phyloP scores from a whole-genome alignment of 2,113 vertebrate species.

The Maccullochella peelii region DNA sequence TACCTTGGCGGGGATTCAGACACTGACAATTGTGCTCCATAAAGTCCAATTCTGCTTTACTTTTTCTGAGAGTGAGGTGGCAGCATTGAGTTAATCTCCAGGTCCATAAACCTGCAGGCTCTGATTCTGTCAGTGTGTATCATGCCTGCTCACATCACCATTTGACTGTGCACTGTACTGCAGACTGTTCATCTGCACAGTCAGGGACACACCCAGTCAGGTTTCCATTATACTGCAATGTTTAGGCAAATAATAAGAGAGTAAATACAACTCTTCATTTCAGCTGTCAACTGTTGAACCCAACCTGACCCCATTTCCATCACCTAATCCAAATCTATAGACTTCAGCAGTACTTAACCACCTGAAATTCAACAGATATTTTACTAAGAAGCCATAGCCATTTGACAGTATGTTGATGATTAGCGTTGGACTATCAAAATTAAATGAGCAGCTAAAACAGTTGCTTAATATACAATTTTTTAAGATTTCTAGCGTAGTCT shows the following conservation, averaged over 20 bases:
- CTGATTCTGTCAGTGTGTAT: background rate
- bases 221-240: background rate
- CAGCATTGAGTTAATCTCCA: constrained; percentile 65
- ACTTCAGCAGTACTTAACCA: background rate
- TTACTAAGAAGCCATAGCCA: background rate
- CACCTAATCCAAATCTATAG: background rate
- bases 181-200: background rate
- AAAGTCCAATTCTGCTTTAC: constrained; percentile 22
- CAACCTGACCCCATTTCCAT: background rate
- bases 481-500: background rate
- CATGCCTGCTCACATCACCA: constrained; percentile 1
- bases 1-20: background rate
- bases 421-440: background rate
- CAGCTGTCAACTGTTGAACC: background rate
- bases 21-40: background rate
- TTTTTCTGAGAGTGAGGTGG: constrained; percentile 59
- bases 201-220: background rate
- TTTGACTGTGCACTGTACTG: background rate
- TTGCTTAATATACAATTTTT: background rate
- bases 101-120: constrained; percentile 12
- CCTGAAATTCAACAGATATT: background rate
- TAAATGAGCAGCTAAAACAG: background rate
- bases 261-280: background rate
- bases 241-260: background rate
- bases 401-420: background rate